A percentile compares a stretch with the other conserved stretches of the same genome.
These are phyloP conservation scores for Cabera pusaria DNA, from an alignment of 2,888 invertebrate genomes.

Conservation along the genomic window DNA sequence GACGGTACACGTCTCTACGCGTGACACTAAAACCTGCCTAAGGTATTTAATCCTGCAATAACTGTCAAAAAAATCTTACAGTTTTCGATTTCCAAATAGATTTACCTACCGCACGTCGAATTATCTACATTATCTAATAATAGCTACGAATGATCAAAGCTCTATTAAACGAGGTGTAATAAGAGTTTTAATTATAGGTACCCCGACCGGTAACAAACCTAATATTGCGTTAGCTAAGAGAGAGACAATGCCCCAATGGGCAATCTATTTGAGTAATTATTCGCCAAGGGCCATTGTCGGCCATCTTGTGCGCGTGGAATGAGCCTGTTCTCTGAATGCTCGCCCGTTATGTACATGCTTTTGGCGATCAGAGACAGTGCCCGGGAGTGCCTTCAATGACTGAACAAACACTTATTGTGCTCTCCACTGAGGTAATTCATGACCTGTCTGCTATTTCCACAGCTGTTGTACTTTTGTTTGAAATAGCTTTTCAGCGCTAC, in stretches of 20 bases:
- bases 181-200: conserved; percentile 45
- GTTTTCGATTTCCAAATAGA: too few species aligned
- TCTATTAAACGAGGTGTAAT: conserved; percentile 19
- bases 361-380: conserved; percentile 59
- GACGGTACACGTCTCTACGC: too few species aligned
- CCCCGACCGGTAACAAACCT: conserved; percentile 57
- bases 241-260: conserved; percentile 80
- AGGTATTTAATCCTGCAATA: too few species aligned
- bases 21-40: too few species aligned
- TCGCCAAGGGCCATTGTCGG: conserved; percentile 81
- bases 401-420: conserved; percentile 57
- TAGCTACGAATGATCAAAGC: conserved; percentile 14
- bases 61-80: too few species aligned
- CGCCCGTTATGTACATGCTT: conserved; percentile 69
- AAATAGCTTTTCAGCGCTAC: too few species aligned
- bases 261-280: conserved; percentile 84
- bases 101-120: too few species aligned
- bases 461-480: conserved; percentile 21
- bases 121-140: too few species aligned
- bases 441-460: conserved; percentile 32
- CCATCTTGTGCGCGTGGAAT: conserved; percentile 79
- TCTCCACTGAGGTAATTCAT: conserved; percentile 44
- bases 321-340: conserved; percentile 75
- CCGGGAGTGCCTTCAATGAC: conserved; percentile 60
- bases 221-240: conserved; percentile 64